Conservation (phyloP, 2,797 vertebrate genomes). For the Meriones psammophilus region DNA sequence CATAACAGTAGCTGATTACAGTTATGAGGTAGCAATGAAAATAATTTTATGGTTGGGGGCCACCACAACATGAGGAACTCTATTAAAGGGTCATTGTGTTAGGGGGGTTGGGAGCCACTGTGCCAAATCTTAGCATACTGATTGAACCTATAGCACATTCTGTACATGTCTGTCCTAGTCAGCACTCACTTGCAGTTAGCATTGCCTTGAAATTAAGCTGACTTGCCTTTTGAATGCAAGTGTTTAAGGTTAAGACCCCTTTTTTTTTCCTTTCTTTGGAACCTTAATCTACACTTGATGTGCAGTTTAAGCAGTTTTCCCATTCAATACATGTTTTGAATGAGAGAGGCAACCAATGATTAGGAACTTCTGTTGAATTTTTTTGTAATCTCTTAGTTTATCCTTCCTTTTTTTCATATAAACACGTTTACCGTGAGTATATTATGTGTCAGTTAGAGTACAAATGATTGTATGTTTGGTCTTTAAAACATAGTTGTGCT, state of each 20-base stretch:
- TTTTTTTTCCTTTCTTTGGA: neutral
- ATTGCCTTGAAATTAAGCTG: neutral
- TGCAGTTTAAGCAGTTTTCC: neutral
- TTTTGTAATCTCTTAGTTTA: neutral
- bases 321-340: neutral
- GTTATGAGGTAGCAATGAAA: neutral
- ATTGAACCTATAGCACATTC: neutral
- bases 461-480: neutral
- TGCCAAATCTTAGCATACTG: neutral
- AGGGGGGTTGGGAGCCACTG: neutral
- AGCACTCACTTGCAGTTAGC: neutral
- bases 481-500: constrained; percentile 1
- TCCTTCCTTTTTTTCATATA: neutral
- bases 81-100: neutral
- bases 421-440: constrained; percentile 1
- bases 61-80: neutral
- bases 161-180: neutral
- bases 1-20: neutral
- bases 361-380: neutral
- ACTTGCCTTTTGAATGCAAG: constrained; percentile 18
- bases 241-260: neutral
- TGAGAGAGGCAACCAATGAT: constrained; percentile 1
- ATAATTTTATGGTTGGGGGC: neutral
- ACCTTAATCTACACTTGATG: constrained; percentile 1
- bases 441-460: neutral